These are phyloP conservation scores for Dysdera silvatica DNA, from an alignment of 1,140 invertebrate genomes.

Conservation along the genomic window DNA sequence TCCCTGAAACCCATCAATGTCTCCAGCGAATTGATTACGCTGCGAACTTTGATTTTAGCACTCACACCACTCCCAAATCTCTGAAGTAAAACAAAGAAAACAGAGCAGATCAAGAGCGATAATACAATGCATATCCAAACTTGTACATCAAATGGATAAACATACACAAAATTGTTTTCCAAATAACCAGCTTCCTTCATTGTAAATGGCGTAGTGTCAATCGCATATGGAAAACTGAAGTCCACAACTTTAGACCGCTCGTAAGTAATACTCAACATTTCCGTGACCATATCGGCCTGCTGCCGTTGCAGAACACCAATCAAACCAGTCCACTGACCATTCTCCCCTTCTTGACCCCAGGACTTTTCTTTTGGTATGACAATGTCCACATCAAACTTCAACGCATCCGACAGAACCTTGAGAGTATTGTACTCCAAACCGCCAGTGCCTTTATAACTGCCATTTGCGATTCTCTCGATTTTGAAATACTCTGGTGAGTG, in stretches of 20 bases:
- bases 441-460: no score
- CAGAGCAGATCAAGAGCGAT: no score
- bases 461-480: no score
- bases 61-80: no score
- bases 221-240: background rate
- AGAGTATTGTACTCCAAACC: no score
- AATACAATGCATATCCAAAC: background rate
- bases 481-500: no score
- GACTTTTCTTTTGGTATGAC: background rate
- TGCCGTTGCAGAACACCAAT: background rate
- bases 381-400: background rate
- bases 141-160: background rate
- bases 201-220: background rate
- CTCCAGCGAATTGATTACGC: no score
- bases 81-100: no score
- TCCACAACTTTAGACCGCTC: background rate
- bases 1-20: no score
- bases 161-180: background rate
- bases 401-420: background rate
- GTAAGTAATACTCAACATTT: background rate
- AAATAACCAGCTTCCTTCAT: background rate
- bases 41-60: no score
- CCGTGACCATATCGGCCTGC: slow-evolving; percentile 1
- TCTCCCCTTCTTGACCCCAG: background rate
- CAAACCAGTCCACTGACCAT: slow-evolving; percentile 7